These are phyloP conservation scores for Centropus unirufus DNA, from an alignment of 2,113 vertebrate genomes.

Conservation along the genomic window DNA sequence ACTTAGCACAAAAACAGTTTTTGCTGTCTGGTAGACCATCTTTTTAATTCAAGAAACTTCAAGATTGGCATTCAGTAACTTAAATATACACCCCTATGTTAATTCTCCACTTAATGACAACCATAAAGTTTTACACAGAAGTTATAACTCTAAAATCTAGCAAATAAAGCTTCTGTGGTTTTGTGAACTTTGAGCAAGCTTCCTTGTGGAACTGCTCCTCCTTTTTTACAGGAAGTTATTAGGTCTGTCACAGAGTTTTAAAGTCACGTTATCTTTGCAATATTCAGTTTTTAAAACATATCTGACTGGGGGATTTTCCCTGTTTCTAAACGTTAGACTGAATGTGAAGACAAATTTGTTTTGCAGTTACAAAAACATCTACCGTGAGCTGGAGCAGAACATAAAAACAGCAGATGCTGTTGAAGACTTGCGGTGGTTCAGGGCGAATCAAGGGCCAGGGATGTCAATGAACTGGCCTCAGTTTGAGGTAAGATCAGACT, in stretches of 20 bases:
- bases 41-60: background rate
- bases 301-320: background rate
- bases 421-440: constrained; percentile 94
- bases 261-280: background rate
- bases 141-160: background rate
- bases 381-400: constrained; percentile 90
- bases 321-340: background rate
- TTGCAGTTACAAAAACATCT: constrained; percentile 88
- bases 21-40: background rate
- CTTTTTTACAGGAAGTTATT: background rate
- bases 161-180: background rate
- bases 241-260: background rate
- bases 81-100: background rate
- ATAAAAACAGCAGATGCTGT: constrained; percentile 86
- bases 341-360: background rate
- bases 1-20: background rate
- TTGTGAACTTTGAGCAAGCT: background rate
- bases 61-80: background rate
- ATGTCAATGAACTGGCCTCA: constrained; percentile 99
- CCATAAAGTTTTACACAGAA: background rate
- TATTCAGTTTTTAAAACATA: background rate
- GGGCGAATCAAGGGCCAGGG: constrained; percentile 90
- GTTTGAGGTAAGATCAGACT: constrained; percentile 88
- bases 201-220: background rate
- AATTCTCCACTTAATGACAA: background rate